A percentile compares a stretch with the other conserved stretches of the same genome.
phyloP scores from a whole-genome alignment of 1,140 invertebrate species.

The Schlechtendalia chinensis region DNA sequence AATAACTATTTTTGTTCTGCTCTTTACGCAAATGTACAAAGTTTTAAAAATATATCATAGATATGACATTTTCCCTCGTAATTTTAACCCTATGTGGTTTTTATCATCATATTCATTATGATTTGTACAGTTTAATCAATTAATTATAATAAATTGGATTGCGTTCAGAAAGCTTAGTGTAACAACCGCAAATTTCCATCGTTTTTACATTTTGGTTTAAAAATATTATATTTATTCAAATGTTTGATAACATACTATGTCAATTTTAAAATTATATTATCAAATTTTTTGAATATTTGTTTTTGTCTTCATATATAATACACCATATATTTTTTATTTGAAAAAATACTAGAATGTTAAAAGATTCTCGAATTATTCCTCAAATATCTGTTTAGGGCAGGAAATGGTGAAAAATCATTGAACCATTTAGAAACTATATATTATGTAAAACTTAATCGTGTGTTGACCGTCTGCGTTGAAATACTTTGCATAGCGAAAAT shows the following conservation, averaged over 20 bases:
- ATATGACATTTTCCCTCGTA: too few relatives aligned
- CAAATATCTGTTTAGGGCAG: neutral
- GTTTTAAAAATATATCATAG: too few relatives aligned
- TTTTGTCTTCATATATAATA: neutral
- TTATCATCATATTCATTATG: too few relatives aligned
- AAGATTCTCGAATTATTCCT: neutral
- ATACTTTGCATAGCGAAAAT: conserved; percentile 32
- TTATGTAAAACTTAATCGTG: neutral
- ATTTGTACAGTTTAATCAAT: too few relatives aligned
- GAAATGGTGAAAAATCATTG: neutral
- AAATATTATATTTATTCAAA: neutral
- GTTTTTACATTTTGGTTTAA: neutral
- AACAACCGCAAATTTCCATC: neutral
- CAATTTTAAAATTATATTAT: neutral
- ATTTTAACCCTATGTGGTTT: too few relatives aligned
- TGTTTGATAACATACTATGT: neutral
- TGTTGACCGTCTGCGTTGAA: conserved; percentile 20
- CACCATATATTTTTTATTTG: too few relatives aligned
- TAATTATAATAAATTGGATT: too few relatives aligned
- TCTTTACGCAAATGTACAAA: too few relatives aligned
- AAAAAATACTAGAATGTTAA: conserved; percentile 1
- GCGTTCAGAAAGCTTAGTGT: too few relatives aligned
- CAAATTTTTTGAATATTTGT: neutral
- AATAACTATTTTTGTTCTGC: too few relatives aligned
- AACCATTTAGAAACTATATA: conserved; percentile 24